A percentile compares a stretch with the other conserved stretches of the same genome.
phyloP scores from a whole-genome alignment of 2,113 vertebrate genomes.

The Colaptes auratus region DNA sequence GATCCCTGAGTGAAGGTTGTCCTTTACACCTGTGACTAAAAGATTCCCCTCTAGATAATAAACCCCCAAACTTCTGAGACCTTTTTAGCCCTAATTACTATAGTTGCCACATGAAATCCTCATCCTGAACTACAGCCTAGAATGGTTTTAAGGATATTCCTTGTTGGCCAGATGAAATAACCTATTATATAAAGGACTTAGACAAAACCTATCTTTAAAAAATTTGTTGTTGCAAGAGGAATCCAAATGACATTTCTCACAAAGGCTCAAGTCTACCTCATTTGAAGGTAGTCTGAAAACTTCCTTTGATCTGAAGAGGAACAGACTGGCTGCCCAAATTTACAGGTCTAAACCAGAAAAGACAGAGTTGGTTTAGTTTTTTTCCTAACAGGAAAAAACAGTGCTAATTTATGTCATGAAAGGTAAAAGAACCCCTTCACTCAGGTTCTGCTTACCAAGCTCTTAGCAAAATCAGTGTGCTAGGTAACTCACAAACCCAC shows the following conservation, averaged over 20 bases:
- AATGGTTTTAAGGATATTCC: neutral
- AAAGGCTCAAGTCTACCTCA: neutral
- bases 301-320: neutral
- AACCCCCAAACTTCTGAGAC: fast-evolving
- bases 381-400: neutral
- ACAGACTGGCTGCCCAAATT: neutral
- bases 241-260: neutral
- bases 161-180: neutral
- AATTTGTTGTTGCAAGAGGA: neutral
- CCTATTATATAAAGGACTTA: neutral
- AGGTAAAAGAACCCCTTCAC: neutral
- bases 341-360: neutral
- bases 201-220: neutral
- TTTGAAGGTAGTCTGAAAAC: neutral
- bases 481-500: neutral
- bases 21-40: neutral
- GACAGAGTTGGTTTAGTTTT: neutral
- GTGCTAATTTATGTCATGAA: neutral
- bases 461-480: neutral
- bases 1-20: neutral
- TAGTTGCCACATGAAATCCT: neutral
- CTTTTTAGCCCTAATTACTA: neutral
- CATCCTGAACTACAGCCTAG: neutral
- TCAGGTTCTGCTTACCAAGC: neutral
- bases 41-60: neutral